Percentiles rank a stretch among this genome's conserved stretches.
Conservation (phyloP, 2,888 invertebrate genomes). For the Liposcelis brunnea region DNA sequence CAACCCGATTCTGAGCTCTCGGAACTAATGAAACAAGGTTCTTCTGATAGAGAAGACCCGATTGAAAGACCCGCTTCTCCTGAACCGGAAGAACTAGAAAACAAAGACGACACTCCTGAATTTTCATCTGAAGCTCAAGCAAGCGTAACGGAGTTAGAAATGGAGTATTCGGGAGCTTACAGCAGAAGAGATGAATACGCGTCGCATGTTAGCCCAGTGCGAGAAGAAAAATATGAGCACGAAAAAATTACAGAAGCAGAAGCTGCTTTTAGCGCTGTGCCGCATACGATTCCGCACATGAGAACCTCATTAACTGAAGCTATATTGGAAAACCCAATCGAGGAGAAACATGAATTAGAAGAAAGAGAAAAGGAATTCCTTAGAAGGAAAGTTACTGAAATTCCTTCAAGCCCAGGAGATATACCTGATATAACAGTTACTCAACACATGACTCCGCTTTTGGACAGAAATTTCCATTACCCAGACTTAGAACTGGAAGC, state of each 20-base stretch:
- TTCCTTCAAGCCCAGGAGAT: constrained; percentile 36
- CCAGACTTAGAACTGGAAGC: constrained; percentile 31
- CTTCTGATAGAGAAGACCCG: constrained; percentile 29
- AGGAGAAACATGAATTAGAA: constrained; percentile 34
- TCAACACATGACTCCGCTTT: constrained; percentile 36
- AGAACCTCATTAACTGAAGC: constrained; percentile 30
- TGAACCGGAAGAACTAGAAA: constrained; percentile 27
- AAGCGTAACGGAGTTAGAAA: constrained; percentile 26
- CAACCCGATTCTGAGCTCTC: constrained; percentile 27
- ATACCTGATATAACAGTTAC: constrained; percentile 45
- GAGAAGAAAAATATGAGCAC: constrained; percentile 19
- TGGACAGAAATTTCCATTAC: constrained; percentile 28
- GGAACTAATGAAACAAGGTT: constrained; percentile 24
- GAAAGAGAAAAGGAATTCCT: constrained; percentile 27
- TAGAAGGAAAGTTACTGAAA: constrained; percentile 27
- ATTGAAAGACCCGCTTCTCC: constrained; percentile 35
- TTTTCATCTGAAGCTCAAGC: constrained; percentile 25
- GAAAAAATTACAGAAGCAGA: constrained; percentile 31
- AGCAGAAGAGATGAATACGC: constrained; percentile 19
- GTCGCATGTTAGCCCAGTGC: constrained; percentile 19
- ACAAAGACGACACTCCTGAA: constrained; percentile 26
- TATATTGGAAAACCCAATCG: constrained; percentile 31
- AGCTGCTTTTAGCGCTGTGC: constrained; percentile 31
- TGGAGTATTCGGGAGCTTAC: constrained; percentile 23
- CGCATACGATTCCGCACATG: constrained; percentile 29